A percentile compares a stretch with the other conserved stretches of the same genome.
These are phyloP conservation scores for Eudorcas thomsonii DNA, from an alignment of 2,113 vertebrate species.

Conservation along the genomic window DNA sequence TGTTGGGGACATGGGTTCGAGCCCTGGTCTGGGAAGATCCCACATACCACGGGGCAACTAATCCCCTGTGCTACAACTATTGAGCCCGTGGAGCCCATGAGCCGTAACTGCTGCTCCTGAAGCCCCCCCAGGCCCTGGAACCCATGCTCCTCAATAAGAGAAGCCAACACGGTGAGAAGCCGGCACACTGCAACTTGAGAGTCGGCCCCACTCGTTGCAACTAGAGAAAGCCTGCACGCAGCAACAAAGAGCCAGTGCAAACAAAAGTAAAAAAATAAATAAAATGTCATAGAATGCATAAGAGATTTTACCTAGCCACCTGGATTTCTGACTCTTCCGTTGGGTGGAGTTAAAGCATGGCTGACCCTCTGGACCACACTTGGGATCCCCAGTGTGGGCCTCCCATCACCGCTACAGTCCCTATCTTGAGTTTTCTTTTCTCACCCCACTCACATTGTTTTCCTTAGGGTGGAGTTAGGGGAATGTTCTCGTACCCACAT, in stretches of 20 bases:
- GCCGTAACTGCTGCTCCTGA: not conserved
- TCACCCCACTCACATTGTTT: not conserved
- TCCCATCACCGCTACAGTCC: not conserved
- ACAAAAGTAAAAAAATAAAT: not conserved
- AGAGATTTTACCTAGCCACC: not conserved
- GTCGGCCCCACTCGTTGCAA: not conserved
- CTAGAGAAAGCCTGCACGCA: not conserved
- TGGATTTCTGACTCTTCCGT: not conserved
- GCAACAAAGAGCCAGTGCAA: not conserved
- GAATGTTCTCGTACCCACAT: not conserved
- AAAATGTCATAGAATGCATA: not conserved
- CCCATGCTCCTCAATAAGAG: not conserved
- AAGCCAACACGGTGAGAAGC: not conserved
- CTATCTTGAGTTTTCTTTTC: not conserved
- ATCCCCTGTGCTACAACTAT: not conserved
- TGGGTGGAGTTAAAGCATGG: not conserved
- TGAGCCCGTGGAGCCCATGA: not conserved
- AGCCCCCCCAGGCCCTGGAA: not conserved
- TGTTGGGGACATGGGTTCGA: fast-evolving
- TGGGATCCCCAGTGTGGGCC: fast-evolving
- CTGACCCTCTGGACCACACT: not conserved
- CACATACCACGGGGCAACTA: not conserved
- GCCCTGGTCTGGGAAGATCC: not conserved
- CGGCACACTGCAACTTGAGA: not conserved
- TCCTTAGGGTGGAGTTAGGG: not conserved